These are phyloP conservation scores for Hephaestus fuliginosus DNA, from an alignment of 2,797 vertebrate genomes.

Conservation along the genomic window DNA sequence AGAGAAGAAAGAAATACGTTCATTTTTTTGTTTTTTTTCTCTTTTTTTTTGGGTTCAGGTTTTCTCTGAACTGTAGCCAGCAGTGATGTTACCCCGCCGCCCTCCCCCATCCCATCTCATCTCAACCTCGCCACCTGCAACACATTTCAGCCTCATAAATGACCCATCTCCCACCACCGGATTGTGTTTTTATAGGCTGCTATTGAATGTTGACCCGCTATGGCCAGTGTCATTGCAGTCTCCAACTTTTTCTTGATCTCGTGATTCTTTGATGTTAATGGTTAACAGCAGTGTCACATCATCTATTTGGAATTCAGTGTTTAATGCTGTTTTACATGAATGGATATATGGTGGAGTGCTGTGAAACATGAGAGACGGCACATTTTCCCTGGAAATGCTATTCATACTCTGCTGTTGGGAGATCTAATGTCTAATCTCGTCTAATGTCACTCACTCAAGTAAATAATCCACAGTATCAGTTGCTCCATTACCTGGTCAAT, in stretches of 20 bases:
- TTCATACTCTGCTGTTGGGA: not conserved
- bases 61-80: conserved; percentile 85
- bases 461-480: not conserved
- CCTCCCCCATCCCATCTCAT: conserved; percentile 61
- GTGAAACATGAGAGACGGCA: not conserved
- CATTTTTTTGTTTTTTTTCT: conserved; percentile 57
- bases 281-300: conserved; percentile 52
- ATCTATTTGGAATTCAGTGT: conserved; percentile 46
- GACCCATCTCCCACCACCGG: conserved; percentile 83
- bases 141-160: conserved; percentile 89
- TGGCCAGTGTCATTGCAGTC: conserved; percentile 57
- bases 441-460: not conserved
- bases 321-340: conserved; percentile 44
- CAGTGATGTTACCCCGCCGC: conserved; percentile 70
- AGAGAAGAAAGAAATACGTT: conserved; percentile 84
- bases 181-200: conserved; percentile 80
- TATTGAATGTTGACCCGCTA: conserved; percentile 68
- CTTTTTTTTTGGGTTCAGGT: conserved; percentile 66
- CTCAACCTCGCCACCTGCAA: conserved; percentile 89
- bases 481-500: not conserved
- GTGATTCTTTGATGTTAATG: conserved; percentile 65
- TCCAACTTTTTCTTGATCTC: conserved; percentile 49
- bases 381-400: not conserved
- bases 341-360: conserved; percentile 8
- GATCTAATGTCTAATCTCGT: not conserved